Conservation (phyloP, 2,113 vertebrate species). For the Rhinolophus ferrumequinum region DNA sequence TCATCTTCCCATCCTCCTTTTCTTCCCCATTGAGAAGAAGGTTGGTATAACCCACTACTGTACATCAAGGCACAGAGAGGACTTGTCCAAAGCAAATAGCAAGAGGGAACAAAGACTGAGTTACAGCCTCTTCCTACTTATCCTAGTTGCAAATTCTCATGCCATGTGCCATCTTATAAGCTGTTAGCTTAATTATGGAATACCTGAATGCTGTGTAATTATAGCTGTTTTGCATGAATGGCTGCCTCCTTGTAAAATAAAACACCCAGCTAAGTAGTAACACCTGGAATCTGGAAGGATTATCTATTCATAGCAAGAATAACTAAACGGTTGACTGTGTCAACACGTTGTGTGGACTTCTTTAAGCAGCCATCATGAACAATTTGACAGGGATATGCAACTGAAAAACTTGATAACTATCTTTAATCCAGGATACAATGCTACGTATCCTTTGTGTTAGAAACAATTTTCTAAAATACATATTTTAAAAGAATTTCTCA, state of each 20-base stretch:
- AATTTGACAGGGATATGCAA: not conserved
- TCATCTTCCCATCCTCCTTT: not conserved
- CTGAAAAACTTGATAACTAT: not conserved
- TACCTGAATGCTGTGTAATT: conserved; percentile 44
- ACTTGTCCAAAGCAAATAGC: not conserved
- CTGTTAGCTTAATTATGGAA: conserved; percentile 59
- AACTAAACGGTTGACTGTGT: not conserved
- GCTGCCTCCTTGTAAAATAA: conserved; percentile 36
- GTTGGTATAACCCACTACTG: not conserved
- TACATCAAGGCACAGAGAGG: not conserved
- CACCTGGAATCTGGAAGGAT: conserved; percentile 51
- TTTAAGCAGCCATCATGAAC: not conserved
- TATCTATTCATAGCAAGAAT: not conserved
- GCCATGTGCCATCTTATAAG: not conserved
- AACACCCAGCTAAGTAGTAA: conserved; percentile 56
- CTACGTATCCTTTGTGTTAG: not conserved
- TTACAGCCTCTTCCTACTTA: not conserved
- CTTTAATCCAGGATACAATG: not conserved
- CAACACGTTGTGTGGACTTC: not conserved
- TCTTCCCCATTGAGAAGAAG: not conserved
- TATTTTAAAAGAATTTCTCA: conserved; percentile 3
- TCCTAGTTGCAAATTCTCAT: not conserved
- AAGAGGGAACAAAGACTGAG: not conserved
- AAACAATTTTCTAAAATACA: conserved; percentile 10
- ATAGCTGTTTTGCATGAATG: conserved; percentile 60